Evolutionary conservation across 2,113 vertebrate genomes (phyloP).

Genomic region (Zosterops hypoxanthus): DNA sequence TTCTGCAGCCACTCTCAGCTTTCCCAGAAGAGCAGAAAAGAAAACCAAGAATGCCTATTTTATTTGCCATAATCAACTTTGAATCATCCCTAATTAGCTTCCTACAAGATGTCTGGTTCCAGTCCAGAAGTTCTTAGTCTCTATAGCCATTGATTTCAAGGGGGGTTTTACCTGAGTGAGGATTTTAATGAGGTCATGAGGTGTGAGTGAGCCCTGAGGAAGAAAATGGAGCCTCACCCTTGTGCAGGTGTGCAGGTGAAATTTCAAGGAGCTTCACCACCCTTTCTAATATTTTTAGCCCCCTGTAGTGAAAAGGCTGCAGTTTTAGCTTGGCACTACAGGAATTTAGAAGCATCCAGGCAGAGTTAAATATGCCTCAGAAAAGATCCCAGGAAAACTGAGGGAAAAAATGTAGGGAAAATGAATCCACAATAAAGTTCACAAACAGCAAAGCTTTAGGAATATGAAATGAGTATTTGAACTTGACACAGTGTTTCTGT

Average conservation of each 20-base stretch:
- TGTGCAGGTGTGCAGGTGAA: constrained; percentile 18
- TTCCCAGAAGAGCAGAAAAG: not conserved
- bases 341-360: not conserved
- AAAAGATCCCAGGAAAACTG: not conserved
- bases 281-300: not conserved
- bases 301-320: not conserved
- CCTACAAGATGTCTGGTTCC: not conserved
- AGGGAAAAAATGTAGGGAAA: not conserved
- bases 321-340: not conserved
- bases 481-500: not conserved
- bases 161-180: not conserved
- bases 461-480: not conserved
- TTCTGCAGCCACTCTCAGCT: not conserved
- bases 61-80: not conserved
- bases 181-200: constrained; percentile 6
- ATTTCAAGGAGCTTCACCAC: not conserved
- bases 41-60: not conserved
- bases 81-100: constrained; percentile 6
- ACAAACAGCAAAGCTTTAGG: not conserved
- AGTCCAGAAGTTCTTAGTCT: not conserved
- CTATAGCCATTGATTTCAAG: not conserved
- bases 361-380: not conserved
- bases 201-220: not conserved
- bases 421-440: not conserved
- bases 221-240: not conserved